A percentile compares a stretch with the other conserved stretches of the same genome.
Conservation (phyloP, 2,797 vertebrate genomes). For the Falco concolor region DNA sequence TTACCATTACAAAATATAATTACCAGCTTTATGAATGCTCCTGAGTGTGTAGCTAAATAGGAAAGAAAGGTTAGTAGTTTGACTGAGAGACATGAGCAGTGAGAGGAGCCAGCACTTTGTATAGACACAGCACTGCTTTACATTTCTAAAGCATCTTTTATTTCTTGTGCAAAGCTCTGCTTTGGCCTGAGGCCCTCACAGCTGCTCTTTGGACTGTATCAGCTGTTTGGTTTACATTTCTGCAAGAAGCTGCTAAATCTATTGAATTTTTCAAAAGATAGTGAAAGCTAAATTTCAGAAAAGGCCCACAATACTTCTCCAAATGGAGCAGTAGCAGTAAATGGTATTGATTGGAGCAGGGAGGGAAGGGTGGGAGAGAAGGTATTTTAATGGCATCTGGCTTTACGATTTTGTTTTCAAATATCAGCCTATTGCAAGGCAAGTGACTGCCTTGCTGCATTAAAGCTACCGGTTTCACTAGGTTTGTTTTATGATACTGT, state of each 20-base stretch:
- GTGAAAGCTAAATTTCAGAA: conserved; percentile 3
- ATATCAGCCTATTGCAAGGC: background rate
- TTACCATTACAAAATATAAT: background rate
- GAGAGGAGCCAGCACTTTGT: background rate
- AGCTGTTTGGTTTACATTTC: conserved; percentile 42
- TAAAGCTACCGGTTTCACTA: background rate
- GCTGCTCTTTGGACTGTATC: conserved; percentile 32
- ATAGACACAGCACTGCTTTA: conserved; percentile 37
- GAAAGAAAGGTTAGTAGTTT: background rate
- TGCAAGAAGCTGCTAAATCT: conserved; percentile 32
- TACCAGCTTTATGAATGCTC: background rate
- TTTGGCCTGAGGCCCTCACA: conserved; percentile 40
- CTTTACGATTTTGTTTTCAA: background rate
- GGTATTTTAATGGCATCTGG: background rate
- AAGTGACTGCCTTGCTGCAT: background rate
- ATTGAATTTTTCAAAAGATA: conserved; percentile 12
- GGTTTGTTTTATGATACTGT: background rate
- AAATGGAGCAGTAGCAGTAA: background rate
- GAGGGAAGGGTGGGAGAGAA: background rate
- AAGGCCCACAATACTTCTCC: background rate
- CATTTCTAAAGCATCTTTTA: conserved; percentile 64
- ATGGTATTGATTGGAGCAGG: background rate
- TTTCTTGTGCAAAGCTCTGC: conserved; percentile 33
- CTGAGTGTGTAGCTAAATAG: background rate
- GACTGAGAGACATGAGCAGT: background rate